Conservation (phyloP, 2,113 vertebrate species). For the Pseudopipra pipra region DNA sequence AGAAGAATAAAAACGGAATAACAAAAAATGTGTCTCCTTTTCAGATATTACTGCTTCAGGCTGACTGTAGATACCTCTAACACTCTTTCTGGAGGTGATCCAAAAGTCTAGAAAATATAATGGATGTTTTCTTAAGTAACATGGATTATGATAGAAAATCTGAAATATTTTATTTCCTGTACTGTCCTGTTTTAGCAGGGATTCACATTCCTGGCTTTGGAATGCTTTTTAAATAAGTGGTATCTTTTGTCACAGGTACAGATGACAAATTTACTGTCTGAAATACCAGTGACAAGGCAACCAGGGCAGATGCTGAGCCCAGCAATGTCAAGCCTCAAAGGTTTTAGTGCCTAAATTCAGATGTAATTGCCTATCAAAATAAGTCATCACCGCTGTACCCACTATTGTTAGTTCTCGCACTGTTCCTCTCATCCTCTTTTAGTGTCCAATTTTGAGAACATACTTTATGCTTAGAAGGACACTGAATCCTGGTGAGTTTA, state of each 20-base stretch:
- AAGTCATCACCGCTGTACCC: not conserved
- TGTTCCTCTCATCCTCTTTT: not conserved
- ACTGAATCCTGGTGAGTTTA: not conserved
- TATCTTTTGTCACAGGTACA: not conserved
- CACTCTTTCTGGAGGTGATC: not conserved
- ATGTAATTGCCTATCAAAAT: not conserved
- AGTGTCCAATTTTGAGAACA: not conserved
- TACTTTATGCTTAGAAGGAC: not conserved
- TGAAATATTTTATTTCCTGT: not conserved
- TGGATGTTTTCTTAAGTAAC: not conserved
- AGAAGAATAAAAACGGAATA: not conserved
- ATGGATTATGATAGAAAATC: not conserved
- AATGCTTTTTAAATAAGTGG: not conserved
- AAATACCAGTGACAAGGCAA: not conserved
- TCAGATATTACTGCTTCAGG: not conserved
- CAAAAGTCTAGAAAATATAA: not conserved
- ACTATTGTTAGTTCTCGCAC: not conserved
- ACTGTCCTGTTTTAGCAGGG: not conserved
- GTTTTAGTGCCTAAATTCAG: not conserved
- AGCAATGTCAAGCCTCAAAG: not conserved
- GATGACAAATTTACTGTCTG: not conserved
- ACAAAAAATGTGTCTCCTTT: not conserved
- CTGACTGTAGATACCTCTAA: not conserved
- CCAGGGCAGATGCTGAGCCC: not conserved
- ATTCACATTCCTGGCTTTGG: not conserved